Percentiles rank a stretch among this genome's conserved stretches.
Conservation (phyloP, 1,140 invertebrate species). For the Nylanderia fulva region DNA sequence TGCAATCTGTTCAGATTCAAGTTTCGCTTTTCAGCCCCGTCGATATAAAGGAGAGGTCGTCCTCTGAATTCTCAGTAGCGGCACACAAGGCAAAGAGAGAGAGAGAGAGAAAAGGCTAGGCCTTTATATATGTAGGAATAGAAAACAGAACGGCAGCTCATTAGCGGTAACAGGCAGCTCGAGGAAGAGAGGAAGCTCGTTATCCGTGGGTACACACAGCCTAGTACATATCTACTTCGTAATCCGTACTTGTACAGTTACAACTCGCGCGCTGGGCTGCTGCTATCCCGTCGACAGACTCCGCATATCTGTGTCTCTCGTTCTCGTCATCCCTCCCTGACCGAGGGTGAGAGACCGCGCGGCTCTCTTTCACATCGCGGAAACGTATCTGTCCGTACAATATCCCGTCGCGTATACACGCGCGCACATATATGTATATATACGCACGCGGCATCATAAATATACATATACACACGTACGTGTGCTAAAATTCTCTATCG, state of each 20-base stretch:
- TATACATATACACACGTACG: not conserved
- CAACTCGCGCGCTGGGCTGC: conserved; percentile 47
- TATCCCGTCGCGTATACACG: too few species aligned
- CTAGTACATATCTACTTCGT: conserved; percentile 68
- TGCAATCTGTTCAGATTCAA: conserved; percentile 14
- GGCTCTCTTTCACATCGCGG: not conserved
- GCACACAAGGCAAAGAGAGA: not conserved
- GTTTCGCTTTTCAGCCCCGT: conserved; percentile 59
- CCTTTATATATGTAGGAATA: conserved; percentile 67
- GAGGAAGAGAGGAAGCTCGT: conserved; percentile 83
- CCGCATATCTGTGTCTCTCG: conserved; percentile 24
- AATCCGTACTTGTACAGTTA: conserved; percentile 54
- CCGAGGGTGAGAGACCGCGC: not conserved
- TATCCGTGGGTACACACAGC: conserved; percentile 83
- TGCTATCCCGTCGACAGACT: not conserved
- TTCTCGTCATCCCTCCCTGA: conserved; percentile 36
- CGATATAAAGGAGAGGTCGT: conserved; percentile 61
- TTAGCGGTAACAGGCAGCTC: conserved; percentile 83
- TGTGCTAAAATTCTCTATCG: conserved; percentile 22
- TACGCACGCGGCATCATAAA: not conserved
- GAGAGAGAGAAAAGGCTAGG: conserved; percentile 6
- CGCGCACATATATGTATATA: not conserved
- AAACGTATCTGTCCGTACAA: conserved; percentile 4
- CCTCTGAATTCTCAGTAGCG: conserved; percentile 6
- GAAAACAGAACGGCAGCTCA: conserved; percentile 84